Percentiles rank a stretch among this genome's conserved stretches.
Conservation (phyloP, 1,140 invertebrate species). For the Watersipora subatra region DNA sequence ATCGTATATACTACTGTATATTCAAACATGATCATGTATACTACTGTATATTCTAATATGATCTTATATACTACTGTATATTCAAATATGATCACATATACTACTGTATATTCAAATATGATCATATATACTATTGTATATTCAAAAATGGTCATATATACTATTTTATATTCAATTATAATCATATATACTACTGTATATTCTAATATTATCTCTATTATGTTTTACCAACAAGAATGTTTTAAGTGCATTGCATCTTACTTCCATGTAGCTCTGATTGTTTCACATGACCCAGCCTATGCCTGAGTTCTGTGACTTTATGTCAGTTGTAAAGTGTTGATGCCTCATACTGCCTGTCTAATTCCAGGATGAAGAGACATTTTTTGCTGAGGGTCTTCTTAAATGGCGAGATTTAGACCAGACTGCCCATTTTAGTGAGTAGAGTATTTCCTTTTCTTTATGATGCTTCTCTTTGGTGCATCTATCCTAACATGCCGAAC, state of each 20-base stretch:
- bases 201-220: neutral
- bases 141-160: too few relatives aligned
- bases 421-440: constrained; percentile 58
- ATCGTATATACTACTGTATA: too few relatives aligned
- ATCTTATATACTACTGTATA: too few relatives aligned
- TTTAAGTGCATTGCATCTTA: neutral
- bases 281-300: neutral
- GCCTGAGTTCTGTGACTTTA: neutral
- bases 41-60: too few relatives aligned
- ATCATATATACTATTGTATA: too few relatives aligned
- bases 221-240: too few relatives aligned
- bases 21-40: too few relatives aligned
- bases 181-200: neutral
- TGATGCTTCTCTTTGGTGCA: too few relatives aligned
- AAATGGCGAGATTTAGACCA: constrained; percentile 77
- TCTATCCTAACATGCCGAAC: too few relatives aligned
- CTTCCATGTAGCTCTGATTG: neutral
- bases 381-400: constrained; percentile 62
- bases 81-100: too few relatives aligned
- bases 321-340: neutral
- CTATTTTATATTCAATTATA: neutral
- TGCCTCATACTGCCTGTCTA: neutral
- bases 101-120: too few relatives aligned
- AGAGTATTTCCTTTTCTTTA: too few relatives aligned
- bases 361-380: constrained; percentile 51